Percentiles rank a stretch among this genome's conserved stretches.
Conservation (phyloP, 1,140 invertebrate genomes). For the Trichomalopsis sarcophagae region DNA sequence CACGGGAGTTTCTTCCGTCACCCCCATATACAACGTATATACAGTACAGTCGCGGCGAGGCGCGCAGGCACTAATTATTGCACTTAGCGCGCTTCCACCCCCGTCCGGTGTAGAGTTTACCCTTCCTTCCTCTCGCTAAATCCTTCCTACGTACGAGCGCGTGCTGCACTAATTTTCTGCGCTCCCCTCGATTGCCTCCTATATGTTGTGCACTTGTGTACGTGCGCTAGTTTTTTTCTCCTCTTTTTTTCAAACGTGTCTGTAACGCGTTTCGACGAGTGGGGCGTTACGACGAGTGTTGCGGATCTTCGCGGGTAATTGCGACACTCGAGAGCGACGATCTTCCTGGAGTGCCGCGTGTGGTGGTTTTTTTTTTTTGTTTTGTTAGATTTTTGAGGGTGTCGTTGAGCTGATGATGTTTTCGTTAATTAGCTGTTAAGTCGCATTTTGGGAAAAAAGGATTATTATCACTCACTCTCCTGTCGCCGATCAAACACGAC, state of each 20-base stretch:
- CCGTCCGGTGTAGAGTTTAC: constrained; percentile 42
- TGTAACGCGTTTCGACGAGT: neutral
- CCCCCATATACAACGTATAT: neutral
- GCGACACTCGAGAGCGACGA: constrained; percentile 65
- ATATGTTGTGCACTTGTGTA: neutral
- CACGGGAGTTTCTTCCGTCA: neutral
- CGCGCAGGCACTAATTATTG: constrained; percentile 68
- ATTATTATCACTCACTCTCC: no score
- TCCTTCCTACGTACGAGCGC: constrained; percentile 20
- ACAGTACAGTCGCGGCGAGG: neutral
- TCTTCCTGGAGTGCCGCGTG: neutral
- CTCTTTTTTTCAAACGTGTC: neutral
- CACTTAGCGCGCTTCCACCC: constrained; percentile 61
- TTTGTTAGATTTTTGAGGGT: neutral
- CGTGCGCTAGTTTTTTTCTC: constrained; percentile 3
- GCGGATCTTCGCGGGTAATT: constrained; percentile 61
- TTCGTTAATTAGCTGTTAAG: neutral
- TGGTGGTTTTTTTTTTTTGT: neutral
- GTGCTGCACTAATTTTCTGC: constrained; percentile 30
- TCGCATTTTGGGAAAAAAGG: no score
- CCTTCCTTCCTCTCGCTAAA: constrained; percentile 42
- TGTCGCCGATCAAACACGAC: no score
- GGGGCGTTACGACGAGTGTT: neutral
- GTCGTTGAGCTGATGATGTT: no score
- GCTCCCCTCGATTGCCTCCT: constrained; percentile 42